Evolutionary conservation across 2,797 vertebrate species (phyloP).

Genomic region (Thripadectes ignobilis): DNA sequence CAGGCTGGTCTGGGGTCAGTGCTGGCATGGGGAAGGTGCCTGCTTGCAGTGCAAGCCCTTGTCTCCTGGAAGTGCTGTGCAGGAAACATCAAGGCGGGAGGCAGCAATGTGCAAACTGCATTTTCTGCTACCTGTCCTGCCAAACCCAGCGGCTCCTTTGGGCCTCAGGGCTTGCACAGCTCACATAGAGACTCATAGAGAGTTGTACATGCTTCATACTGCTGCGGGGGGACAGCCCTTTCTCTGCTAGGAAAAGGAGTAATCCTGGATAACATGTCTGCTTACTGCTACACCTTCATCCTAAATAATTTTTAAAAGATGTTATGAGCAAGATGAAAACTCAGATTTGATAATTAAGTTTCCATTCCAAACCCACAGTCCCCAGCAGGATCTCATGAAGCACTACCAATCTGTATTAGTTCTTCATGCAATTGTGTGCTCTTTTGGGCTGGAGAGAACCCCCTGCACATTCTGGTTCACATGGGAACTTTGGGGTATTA

Average conservation of each 20-base stretch:
- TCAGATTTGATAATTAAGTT: not conserved
- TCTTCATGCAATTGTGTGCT: not conserved
- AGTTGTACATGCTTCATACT: fast-evolving
- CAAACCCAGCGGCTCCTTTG: not conserved
- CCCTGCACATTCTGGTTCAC: not conserved
- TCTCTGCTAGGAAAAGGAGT: not conserved
- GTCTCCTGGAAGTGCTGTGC: not conserved
- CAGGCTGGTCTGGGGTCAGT: not conserved
- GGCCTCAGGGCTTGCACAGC: not conserved
- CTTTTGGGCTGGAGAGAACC: not conserved
- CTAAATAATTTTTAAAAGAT: not conserved
- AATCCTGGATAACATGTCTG: fast-evolving
- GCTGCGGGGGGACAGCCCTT: not conserved
- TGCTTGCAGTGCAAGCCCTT: not conserved
- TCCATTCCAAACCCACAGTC: not conserved
- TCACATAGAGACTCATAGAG: not conserved
- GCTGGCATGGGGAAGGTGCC: not conserved
- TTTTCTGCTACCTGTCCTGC: not conserved
- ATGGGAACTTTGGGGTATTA: not conserved
- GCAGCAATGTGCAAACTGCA: not conserved
- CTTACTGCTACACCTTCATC: not conserved
- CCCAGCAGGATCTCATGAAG: fast-evolving
- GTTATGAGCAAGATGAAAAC: not conserved
- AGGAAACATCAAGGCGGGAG: not conserved
- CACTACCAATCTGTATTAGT: not conserved